These are phyloP conservation scores for Lucilia sericata DNA, from an alignment of 1,140 invertebrate genomes.

Conservation along the genomic window DNA sequence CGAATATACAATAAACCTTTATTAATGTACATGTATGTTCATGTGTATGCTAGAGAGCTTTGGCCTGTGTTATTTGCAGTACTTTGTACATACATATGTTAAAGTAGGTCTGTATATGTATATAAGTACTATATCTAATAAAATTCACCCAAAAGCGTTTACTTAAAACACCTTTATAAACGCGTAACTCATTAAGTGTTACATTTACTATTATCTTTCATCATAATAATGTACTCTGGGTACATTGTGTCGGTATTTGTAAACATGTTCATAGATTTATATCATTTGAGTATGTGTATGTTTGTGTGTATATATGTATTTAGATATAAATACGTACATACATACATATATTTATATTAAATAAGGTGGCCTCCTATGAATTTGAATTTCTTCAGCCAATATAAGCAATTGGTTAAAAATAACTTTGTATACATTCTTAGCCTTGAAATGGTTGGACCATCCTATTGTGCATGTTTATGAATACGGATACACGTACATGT, in stretches of 20 bases:
- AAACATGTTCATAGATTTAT: no score
- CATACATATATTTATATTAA: no score
- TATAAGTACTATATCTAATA: not conserved
- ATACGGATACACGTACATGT: not conserved
- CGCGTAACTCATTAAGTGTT: constrained; percentile 39
- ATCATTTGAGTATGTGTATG: not conserved
- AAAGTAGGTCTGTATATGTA: not conserved
- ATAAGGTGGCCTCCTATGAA: no score
- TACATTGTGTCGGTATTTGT: not conserved
- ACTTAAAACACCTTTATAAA: constrained; percentile 33
- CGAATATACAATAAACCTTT: not conserved
- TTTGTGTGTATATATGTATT: not conserved
- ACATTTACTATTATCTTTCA: constrained; percentile 29
- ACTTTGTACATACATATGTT: no score
- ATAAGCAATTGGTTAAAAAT: no score
- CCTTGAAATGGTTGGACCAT: not conserved
- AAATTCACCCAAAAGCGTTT: constrained; percentile 27
- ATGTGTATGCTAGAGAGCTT: not conserved
- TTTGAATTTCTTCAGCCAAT: no score
- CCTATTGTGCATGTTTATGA: not conserved
- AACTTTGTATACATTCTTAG: no score
- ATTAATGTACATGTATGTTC: not conserved
- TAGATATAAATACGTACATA: not conserved
- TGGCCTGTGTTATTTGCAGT: no score
- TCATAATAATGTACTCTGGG: not conserved